These are phyloP conservation scores for Pipa parva DNA, from an alignment of 2,113 vertebrate genomes.

Conservation along the genomic window DNA sequence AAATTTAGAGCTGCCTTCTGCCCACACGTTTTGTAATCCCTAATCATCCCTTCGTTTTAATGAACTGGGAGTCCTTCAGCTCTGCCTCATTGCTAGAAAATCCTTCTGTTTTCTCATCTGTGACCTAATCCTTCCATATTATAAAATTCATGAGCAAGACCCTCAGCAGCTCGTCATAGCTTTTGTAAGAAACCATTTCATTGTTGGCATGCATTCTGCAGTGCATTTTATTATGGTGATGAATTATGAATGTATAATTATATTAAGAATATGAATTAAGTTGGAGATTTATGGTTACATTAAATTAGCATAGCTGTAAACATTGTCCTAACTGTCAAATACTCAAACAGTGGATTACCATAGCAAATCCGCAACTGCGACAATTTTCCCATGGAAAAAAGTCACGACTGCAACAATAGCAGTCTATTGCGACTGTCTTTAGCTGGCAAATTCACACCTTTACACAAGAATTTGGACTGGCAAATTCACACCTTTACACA, in stretches of 20 bases:
- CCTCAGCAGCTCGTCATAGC: background rate
- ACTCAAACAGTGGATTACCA: no score
- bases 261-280: background rate
- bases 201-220: background rate
- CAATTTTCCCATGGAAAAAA: no score
- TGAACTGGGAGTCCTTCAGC: background rate
- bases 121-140: background rate
- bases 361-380: no score
- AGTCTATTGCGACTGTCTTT: no score
- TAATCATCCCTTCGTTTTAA: background rate
- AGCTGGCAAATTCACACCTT: no score
- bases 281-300: no score
- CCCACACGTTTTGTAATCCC: background rate
- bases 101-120: background rate
- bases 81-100: background rate
- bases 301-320: no score
- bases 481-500: no score
- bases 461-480: no score
- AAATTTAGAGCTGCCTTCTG: background rate
- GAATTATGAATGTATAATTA: background rate
- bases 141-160: background rate
- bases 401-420: no score
- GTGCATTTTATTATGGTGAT: background rate
- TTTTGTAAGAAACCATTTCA: background rate
- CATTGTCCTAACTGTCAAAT: no score